A percentile compares a stretch with the other conserved stretches of the same genome.
phyloP scores from a whole-genome alignment of 2,113 vertebrate genomes.

The Pipra filicauda region DNA sequence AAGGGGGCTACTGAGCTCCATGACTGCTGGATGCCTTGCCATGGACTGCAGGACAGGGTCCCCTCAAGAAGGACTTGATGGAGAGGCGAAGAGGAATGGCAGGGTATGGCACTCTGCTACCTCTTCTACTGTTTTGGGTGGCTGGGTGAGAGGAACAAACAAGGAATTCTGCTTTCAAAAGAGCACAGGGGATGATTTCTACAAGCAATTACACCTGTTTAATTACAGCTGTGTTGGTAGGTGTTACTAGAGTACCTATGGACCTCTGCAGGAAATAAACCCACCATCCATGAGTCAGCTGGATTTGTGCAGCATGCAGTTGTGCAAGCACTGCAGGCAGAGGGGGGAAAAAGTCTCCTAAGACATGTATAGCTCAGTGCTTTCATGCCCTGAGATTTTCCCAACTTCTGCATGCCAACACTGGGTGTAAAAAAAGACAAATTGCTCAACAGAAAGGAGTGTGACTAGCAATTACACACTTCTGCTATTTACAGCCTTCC shows the following conservation, averaged over 20 bases:
- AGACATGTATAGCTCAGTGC: not conserved
- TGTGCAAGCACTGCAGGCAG: not conserved
- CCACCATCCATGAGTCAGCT: not conserved
- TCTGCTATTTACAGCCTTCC: constrained; percentile 26
- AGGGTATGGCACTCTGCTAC: not conserved
- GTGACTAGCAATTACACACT: not conserved
- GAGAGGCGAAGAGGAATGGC: fast-evolving
- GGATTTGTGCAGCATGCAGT: not conserved
- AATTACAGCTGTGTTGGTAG: not conserved
- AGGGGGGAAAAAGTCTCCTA: not conserved
- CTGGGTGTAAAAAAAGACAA: not conserved
- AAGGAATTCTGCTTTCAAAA: not conserved
- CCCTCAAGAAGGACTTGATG: not conserved
- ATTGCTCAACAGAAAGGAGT: not conserved
- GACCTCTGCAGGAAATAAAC: not conserved
- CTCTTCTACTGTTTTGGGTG: not conserved
- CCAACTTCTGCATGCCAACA: not conserved
- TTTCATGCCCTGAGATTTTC: not conserved
- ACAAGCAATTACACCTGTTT: not conserved
- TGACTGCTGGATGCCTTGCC: fast-evolving
- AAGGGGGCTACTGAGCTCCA: not conserved
- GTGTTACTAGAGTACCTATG: fast-evolving
- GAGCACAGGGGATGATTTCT: not conserved
- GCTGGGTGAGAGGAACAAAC: not conserved
- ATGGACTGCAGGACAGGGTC: fast-evolving